Percentiles rank a stretch among this genome's conserved stretches.
Conservation (phyloP, 2,888 invertebrate species). For the Deilephila porcellus region DNA sequence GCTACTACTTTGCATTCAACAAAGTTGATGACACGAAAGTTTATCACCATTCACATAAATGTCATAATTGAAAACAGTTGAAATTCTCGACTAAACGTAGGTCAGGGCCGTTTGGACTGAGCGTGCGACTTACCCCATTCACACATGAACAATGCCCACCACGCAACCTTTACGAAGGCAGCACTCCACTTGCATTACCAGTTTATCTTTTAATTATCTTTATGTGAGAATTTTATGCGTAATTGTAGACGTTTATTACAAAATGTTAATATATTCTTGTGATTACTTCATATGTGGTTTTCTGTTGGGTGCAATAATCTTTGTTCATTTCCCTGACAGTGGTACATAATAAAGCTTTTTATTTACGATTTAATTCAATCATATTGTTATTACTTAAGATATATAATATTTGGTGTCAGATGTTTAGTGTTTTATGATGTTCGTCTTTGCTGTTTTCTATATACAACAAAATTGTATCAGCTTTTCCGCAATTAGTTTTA, state of each 20-base stretch:
- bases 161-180: conserved; percentile 13
- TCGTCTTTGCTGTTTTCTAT: too few species aligned
- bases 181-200: conserved; percentile 15
- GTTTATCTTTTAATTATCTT: conserved; percentile 25
- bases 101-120: conserved; percentile 14
- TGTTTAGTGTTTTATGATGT: too few species aligned
- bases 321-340: not conserved
- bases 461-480: too few species aligned
- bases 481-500: too few species aligned
- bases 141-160: not conserved
- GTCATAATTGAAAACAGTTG: not conserved
- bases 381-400: too few species aligned
- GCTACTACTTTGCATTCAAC: not conserved
- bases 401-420: too few species aligned
- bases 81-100: conserved; percentile 10
- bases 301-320: not conserved
- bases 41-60: not conserved
- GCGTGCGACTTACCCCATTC: conserved; percentile 16
- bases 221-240: conserved; percentile 22
- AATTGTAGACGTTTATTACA: conserved; percentile 3
- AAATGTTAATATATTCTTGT: conserved; percentile 1
- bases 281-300: not conserved
- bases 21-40: not conserved
- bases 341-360: too few species aligned
- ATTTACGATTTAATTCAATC: too few species aligned